Evolutionary conservation across 2,888 invertebrate species (phyloP).

Genomic region (Xanthorhoe designata): DNA sequence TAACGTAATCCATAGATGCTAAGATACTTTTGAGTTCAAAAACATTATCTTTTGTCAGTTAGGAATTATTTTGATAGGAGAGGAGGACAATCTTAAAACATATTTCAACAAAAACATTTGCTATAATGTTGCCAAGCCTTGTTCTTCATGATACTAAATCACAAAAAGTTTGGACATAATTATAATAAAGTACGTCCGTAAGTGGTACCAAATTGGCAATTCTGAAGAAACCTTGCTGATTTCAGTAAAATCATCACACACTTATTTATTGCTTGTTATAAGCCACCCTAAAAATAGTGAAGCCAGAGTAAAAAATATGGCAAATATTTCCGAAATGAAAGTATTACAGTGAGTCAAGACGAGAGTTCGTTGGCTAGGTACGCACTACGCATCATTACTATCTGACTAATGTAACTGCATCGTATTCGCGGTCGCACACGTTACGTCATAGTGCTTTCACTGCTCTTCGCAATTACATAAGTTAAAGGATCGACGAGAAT

Average conservation of each 20-base stretch:
- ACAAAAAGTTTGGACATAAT: too few relatives aligned
- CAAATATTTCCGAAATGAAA: not conserved
- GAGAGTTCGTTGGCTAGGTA: conserved; percentile 3
- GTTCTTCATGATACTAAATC: too few relatives aligned
- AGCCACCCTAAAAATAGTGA: not conserved
- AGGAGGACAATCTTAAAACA: too few relatives aligned
- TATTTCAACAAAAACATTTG: too few relatives aligned
- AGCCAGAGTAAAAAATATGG: not conserved
- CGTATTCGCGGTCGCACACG: conserved; percentile 26
- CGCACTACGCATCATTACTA: conserved; percentile 9
- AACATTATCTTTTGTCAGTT: too few relatives aligned
- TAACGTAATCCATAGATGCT: not conserved
- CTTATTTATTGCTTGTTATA: too few relatives aligned
- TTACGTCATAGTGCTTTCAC: conserved; percentile 39
- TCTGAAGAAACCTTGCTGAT: too few relatives aligned
- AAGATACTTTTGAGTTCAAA: not conserved
- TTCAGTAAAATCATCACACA: too few relatives aligned
- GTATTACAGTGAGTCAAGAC: not conserved
- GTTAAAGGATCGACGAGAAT: conserved; percentile 27
- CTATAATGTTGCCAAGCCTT: too few relatives aligned
- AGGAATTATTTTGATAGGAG: too few relatives aligned
- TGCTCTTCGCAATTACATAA: conserved; percentile 32
- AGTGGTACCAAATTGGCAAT: too few relatives aligned
- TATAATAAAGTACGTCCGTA: too few relatives aligned
- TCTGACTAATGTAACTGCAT: conserved; percentile 21